Evolutionary conservation across 2,797 vertebrate species (phyloP), one percentile per base, ranked within the genome.

Genomic region (Molossus alvarezi): DNA sequence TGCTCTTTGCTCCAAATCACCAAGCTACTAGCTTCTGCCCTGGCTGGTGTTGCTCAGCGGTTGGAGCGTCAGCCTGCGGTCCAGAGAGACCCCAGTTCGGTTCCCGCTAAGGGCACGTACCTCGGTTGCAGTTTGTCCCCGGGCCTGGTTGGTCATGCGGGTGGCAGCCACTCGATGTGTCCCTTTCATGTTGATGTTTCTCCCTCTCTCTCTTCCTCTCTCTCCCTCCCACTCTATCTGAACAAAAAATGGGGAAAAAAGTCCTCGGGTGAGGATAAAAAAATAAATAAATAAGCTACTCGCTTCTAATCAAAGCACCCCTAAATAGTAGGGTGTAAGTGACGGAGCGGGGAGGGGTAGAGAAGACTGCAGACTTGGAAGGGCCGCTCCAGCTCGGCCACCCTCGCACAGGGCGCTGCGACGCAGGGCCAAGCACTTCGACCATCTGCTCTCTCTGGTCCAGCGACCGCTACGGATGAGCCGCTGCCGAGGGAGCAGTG

Each of bases 401-500:
- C 1, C 3, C 29, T 60, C 76, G 77, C 80, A 5, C 0, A 3
- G 10, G 48, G 67, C 3, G 21, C 29, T 57, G 48, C 1, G 0
- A 48, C 0, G 29, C 21, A 18, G 51, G 25, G 13, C 5, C 1
- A 1, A 71, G 72, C 65, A 27, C 0, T 2, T 3, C 1, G 2
- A 12, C 1, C 18, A 14, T 9, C 41, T n/a, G 33, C 62, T 41
- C 29, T 64, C 65, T 23, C n/a, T 57, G 51, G 14, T 0, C 23
- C 0, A 65, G 20, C 1, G 8, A n/a, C 64, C 14, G 18, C 0
- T 60, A 48, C 67, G 5, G 12, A 12, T 3, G 80, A 58, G 29
- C 20, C 20, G 4, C 5, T 5, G 48, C 6, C 45, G 3, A 0
- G 0, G 9, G 55, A 51, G 10, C 23, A 4, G 48, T 3, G 9